Conservation (phyloP, 2,797 vertebrate genomes). For the Cheirogaleus major region DNA sequence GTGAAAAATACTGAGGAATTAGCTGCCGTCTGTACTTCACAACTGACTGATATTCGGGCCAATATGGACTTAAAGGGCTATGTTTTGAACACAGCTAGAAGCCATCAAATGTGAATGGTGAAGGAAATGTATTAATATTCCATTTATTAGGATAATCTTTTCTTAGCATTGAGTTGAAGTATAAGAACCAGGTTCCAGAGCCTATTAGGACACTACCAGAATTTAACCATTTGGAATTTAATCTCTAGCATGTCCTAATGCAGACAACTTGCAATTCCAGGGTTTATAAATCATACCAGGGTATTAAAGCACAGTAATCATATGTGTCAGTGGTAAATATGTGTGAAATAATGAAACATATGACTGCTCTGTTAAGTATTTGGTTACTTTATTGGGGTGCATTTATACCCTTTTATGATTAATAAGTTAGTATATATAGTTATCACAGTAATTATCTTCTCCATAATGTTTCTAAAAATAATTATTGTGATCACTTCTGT, state of each 20-base stretch:
- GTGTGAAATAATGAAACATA: slow-evolving; percentile 83
- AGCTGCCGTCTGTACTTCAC: neutral
- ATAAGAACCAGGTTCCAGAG: slow-evolving; percentile 53
- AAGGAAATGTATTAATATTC: slow-evolving; percentile 59
- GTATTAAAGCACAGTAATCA: slow-evolving; percentile 77
- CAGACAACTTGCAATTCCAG: slow-evolving; percentile 67
- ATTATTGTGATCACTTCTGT: slow-evolving; percentile 89
- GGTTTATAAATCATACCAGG: slow-evolving; percentile 81
- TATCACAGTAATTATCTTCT: slow-evolving; percentile 89
- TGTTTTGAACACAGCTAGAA: slow-evolving; percentile 54
- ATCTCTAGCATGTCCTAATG: slow-evolving; percentile 55
- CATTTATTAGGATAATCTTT: slow-evolving; percentile 53
- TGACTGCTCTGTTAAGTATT: slow-evolving; percentile 77
- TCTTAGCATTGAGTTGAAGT: slow-evolving; percentile 60
- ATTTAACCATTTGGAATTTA: slow-evolving; percentile 64
- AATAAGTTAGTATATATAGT: slow-evolving; percentile 85
- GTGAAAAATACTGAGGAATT: neutral
- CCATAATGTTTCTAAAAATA: slow-evolving; percentile 85
- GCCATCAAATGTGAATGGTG: slow-evolving; percentile 47
- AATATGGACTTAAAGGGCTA: slow-evolving; percentile 66
- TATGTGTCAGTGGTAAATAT: slow-evolving; percentile 77
- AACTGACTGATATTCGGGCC: slow-evolving; percentile 74
- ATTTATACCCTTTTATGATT: slow-evolving; percentile 86
- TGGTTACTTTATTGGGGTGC: slow-evolving; percentile 81
- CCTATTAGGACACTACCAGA: slow-evolving; percentile 61